These are phyloP conservation scores for Phocoena phocoena DNA, from an alignment of 2,113 vertebrate genomes.

Conservation along the genomic window DNA sequence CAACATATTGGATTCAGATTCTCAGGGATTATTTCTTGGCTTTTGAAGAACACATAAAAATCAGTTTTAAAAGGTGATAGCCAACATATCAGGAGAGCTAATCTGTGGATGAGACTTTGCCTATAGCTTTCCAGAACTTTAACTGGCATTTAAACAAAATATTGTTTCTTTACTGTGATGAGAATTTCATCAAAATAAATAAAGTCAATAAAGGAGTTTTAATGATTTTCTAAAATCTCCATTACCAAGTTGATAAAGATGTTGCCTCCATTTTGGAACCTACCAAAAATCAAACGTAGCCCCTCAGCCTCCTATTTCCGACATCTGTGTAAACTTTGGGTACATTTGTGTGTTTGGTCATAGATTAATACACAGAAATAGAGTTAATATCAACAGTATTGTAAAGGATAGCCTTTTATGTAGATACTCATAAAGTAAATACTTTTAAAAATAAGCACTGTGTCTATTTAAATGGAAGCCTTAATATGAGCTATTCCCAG, in stretches of 20 bases:
- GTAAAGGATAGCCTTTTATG: constrained; percentile 51
- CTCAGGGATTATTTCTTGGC: not conserved
- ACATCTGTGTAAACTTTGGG: constrained; percentile 69
- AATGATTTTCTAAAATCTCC: not conserved
- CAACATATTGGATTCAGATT: not conserved
- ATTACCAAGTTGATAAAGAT: not conserved
- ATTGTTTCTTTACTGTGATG: not conserved
- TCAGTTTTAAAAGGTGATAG: not conserved
- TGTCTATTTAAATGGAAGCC: constrained; percentile 53
- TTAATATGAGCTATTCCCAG: constrained; percentile 35
- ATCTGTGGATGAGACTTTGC: not conserved
- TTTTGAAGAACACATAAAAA: not conserved
- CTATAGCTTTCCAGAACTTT: not conserved
- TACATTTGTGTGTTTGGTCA: constrained; percentile 57
- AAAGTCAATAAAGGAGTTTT: not conserved
- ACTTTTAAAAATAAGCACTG: constrained; percentile 50
- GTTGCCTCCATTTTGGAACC: not conserved
- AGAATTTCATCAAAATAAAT: not conserved
- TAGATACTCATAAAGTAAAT: constrained; percentile 37
- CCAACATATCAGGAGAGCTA: not conserved
- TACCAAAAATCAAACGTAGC: not conserved
- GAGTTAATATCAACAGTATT: constrained; percentile 16
- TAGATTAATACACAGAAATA: constrained; percentile 64
- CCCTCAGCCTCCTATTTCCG: not conserved
- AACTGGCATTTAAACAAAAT: not conserved